Percentiles rank a stretch among this genome's conserved stretches.
Evolutionary conservation across 2,113 vertebrate species (phyloP).

Genomic region (Mirza zaza): DNA sequence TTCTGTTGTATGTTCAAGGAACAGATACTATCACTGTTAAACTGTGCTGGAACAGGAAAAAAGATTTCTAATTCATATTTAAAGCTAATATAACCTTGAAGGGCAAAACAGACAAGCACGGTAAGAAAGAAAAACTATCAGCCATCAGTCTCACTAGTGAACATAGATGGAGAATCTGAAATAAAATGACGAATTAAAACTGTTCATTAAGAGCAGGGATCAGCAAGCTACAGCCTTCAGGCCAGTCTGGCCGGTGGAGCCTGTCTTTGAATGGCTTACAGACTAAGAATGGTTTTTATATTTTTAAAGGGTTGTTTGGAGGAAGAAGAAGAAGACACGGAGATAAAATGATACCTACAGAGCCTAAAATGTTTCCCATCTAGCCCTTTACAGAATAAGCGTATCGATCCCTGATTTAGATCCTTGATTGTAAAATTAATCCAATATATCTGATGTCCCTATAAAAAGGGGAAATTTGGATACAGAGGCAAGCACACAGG

Average conservation of each 20-base stretch:
- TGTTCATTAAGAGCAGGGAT: not conserved
- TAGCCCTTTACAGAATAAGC: not conserved
- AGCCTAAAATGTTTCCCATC: not conserved
- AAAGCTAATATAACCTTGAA: not conserved
- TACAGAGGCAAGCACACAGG: not conserved
- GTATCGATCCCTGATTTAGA: not conserved
- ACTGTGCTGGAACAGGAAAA: not conserved
- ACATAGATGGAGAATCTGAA: not conserved
- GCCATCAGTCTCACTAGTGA: not conserved
- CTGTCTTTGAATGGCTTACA: not conserved
- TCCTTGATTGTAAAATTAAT: not conserved
- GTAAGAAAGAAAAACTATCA: not conserved
- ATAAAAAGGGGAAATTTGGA: not conserved
- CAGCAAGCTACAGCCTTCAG: not conserved
- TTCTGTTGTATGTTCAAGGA: not conserved
- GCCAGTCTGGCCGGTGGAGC: not conserved
- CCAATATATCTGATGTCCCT: not conserved
- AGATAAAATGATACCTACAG: not conserved
- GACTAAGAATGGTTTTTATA: not conserved
- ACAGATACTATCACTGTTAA: not conserved
- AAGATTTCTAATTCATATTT: not conserved
- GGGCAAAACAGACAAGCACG: not conserved
- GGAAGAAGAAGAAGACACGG: not conserved
- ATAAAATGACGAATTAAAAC: not conserved
- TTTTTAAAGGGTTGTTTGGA: not conserved